Evolutionary conservation across 2,797 vertebrate species (phyloP).

Genomic region (Acrocephalus scirpaceus): DNA sequence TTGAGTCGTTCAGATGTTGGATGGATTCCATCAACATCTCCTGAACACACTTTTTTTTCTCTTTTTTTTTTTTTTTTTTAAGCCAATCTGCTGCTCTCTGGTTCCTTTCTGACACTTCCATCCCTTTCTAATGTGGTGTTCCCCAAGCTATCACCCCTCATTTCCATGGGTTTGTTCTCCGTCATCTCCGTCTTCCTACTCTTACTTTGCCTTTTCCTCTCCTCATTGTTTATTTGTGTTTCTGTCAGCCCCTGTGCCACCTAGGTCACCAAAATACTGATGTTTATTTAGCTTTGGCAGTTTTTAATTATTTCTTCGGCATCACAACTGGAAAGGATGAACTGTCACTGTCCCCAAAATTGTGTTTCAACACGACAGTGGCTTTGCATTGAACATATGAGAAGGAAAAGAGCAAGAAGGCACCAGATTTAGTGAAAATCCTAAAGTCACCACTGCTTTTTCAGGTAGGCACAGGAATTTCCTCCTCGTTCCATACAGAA

Average conservation of each 20-base stretch:
- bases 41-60: not conserved
- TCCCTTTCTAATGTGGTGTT: slow-evolving; percentile 10
- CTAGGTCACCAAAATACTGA: not conserved
- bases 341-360: not conserved
- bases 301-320: not conserved
- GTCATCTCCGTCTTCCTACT: not conserved
- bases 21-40: slow-evolving; percentile 71
- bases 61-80: not conserved
- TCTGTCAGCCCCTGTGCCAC: not conserved
- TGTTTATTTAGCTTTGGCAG: not conserved
- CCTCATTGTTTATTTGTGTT: not conserved
- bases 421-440: not conserved
- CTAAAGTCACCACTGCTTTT: not conserved
- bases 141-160: not conserved
- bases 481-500: not conserved
- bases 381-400: not conserved
- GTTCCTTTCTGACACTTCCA: slow-evolving; percentile 49
- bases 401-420: not conserved
- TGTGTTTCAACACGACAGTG: not conserved
- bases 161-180: not conserved
- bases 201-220: not conserved
- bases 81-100: slow-evolving; percentile 55
- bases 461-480: not conserved
- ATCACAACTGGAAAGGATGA: not conserved
- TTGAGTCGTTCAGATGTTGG: slow-evolving; percentile 66